Evolutionary conservation across 1,140 invertebrate species (phyloP), one percentile per base, ranked within the genome.

Genomic region (Melipona quadrifasciata): DNA sequence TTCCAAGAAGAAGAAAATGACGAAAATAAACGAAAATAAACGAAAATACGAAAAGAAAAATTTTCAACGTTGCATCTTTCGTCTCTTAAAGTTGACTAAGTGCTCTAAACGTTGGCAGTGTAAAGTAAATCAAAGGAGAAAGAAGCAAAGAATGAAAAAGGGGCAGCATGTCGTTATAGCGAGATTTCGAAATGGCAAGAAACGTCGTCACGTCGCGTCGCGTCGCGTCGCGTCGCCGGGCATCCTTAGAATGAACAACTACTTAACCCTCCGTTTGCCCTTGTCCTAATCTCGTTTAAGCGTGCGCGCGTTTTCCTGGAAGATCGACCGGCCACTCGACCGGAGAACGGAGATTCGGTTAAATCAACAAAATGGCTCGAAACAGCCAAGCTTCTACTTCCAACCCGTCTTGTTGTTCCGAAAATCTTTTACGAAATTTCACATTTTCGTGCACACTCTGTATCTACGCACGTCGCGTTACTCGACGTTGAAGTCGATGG

Each of bases 211-310:
- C 82, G 34, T 86, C 74, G 39, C 74, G 39, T 39, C 6, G 39
- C 39, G 39, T 6, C 39, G 39, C 39, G 86, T 64, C 31, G 31
- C 31, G 31, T 31, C 31, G 31, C 31, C 31, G 58, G 64, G 86
- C 84, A 88, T 88, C 84, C 86, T 88, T 83, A 88, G 80, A 88
- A 88, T 86, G 84, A 80, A 83, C 39, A 88, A 88, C 84, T 88
- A 88, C 86, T 88, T 88, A 86, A 88, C 86, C 86, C 86, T 88
- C 84, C 84, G 86, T 72, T 88, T 82, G 84, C 84, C 86, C 86
- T 88, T 88, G 84, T 85, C 86, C 86, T 87, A 87, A 87, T 87
- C 86, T 87, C 86, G 86, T 87, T 85, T 87, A 87, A 87, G 75
- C 84, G 72, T 64, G 72, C 81, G 31, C 85, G 84, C 74, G 61